Evolutionary conservation across 2,113 vertebrate species (phyloP).

Genomic region (Gavialis gangeticus): DNA sequence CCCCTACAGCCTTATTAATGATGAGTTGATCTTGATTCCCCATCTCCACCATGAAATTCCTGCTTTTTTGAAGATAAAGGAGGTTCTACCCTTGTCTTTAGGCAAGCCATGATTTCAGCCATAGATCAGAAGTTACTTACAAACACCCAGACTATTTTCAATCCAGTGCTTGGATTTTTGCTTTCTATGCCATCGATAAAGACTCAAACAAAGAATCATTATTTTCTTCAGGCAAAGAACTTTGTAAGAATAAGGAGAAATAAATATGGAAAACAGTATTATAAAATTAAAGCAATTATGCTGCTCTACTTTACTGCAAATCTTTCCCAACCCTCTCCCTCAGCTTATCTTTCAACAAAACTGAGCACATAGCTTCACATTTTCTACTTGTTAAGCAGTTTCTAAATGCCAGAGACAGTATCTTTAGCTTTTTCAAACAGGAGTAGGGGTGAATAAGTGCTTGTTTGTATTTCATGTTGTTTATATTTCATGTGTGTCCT

Average conservation of each 20-base stretch:
- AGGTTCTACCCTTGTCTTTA: too few relatives aligned
- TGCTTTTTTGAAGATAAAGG: neutral
- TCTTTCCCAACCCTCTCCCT: neutral
- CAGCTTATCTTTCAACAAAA: neutral
- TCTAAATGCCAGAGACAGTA: neutral
- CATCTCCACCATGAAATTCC: neutral
- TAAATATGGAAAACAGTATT: neutral
- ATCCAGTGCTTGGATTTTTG: neutral
- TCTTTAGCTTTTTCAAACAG: neutral
- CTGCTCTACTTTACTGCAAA: neutral
- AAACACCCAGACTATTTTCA: neutral
- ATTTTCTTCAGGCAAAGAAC: neutral
- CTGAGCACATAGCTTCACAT: neutral
- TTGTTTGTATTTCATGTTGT: neutral
- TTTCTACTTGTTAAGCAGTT: neutral
- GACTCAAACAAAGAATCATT: neutral
- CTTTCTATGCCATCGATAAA: neutral
- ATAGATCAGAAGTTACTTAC: neutral
- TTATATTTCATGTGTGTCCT: neutral
- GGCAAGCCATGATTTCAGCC: too few relatives aligned
- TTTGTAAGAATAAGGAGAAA: neutral
- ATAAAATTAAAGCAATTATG: neutral
- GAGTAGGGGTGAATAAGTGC: accelerated
- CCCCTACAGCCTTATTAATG: neutral
- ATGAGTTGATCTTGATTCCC: neutral